Evolutionary conservation across 2,888 invertebrate species (phyloP).

Genomic region (Iphiclides podalirius): DNA sequence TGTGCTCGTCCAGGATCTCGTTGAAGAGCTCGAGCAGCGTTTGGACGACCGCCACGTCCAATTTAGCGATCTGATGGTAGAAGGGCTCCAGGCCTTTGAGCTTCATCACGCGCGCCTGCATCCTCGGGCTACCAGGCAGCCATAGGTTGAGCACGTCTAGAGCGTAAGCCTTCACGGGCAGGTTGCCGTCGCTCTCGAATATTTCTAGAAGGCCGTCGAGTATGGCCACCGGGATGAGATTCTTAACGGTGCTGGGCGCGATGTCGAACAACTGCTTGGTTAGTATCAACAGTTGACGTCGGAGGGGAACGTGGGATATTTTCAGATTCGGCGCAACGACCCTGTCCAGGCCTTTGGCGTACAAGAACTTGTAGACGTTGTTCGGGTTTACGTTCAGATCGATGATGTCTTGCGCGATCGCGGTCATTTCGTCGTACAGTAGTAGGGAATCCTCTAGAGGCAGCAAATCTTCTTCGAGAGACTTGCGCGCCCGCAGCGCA

Average conservation of each 20-base stretch:
- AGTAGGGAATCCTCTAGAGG: conserved; percentile 36
- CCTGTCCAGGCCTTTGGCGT: conserved; percentile 50
- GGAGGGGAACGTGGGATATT: conserved; percentile 36
- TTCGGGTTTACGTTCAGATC: conserved; percentile 38
- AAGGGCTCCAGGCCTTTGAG: conserved; percentile 58
- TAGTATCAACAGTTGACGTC: conserved; percentile 41
- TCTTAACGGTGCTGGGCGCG: conserved; percentile 42
- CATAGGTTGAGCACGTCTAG: conserved; percentile 52
- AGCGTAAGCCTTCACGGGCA: conserved; percentile 48
- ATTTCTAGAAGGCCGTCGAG: conserved; percentile 54
- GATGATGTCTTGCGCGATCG: conserved; percentile 38
- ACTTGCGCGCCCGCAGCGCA: conserved; percentile 29
- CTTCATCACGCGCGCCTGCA: conserved; percentile 61
- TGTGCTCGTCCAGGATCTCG: conserved; percentile 57
- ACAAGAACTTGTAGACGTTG: conserved; percentile 48
- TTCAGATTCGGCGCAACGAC: conserved; percentile 42
- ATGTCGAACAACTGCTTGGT: conserved; percentile 47
- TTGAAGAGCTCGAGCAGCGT: conserved; percentile 55
- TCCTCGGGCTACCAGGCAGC: conserved; percentile 56
- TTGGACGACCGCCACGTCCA: conserved; percentile 44
- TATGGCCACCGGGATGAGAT: conserved; percentile 43
- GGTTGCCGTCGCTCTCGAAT: conserved; percentile 48
- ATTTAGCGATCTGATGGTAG: conserved; percentile 50
- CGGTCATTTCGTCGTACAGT: conserved; percentile 38
- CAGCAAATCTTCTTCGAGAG: conserved; percentile 25